These are phyloP conservation scores for Stenichneumon culpator DNA, from an alignment of 2,888 invertebrate species.

Conservation along the genomic window DNA sequence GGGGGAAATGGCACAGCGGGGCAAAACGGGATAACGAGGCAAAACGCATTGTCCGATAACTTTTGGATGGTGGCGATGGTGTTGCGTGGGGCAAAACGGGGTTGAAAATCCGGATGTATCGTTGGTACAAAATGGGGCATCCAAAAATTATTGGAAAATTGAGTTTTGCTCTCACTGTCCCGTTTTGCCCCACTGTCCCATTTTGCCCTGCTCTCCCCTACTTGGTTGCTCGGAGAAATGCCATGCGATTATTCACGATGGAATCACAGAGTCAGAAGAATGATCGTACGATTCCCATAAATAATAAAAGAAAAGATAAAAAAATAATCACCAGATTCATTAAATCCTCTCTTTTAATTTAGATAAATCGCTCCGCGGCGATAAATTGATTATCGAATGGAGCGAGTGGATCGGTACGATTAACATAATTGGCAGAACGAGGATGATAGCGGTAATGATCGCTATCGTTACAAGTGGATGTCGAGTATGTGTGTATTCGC, in stretches of 20 bases:
- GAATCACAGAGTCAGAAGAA: neutral
- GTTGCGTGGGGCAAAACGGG: no score
- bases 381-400: neutral
- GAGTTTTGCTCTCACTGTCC: no score
- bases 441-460: conserved; percentile 36
- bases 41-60: no score
- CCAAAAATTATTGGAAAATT: no score
- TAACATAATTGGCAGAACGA: conserved; percentile 18
- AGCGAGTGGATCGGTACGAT: neutral
- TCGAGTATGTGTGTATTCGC: neutral
- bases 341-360: neutral
- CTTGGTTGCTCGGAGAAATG: neutral
- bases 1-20: no score
- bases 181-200: no score
- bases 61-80: no score
- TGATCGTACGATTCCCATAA: neutral
- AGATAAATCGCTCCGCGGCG: neutral
- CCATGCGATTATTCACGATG: neutral
- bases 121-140: no score
- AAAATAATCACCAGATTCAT: neutral
- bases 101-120: no score
- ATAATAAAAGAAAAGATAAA: neutral
- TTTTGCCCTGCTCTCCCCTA: no score
- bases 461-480: conserved; percentile 8
- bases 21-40: no score